Evolutionary conservation across 1,140 invertebrate species (phyloP).

Genomic region (Bombus breviceps): DNA sequence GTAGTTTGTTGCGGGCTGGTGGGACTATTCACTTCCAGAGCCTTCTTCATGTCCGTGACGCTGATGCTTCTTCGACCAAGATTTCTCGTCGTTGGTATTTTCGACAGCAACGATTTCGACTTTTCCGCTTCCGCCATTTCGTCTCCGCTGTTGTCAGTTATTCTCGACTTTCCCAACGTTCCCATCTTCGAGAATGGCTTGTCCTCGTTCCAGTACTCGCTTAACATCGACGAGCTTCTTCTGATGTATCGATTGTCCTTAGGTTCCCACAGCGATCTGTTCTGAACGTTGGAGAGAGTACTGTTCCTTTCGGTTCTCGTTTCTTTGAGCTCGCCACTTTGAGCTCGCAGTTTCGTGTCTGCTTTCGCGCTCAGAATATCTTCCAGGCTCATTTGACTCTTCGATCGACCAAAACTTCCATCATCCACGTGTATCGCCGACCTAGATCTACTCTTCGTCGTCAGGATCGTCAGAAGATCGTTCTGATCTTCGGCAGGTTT

Average conservation of each 20-base stretch:
- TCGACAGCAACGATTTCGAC: slow-evolving; percentile 61
- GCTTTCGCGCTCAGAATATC: slow-evolving; percentile 72
- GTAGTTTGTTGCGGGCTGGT: slow-evolving; percentile 40
- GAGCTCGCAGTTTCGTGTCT: slow-evolving; percentile 59
- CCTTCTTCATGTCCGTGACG: slow-evolving; percentile 85
- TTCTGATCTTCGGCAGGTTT: slow-evolving; percentile 65
- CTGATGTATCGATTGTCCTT: slow-evolving; percentile 53
- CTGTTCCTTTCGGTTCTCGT: slow-evolving; percentile 46
- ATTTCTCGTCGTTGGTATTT: slow-evolving; percentile 74
- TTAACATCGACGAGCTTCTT: slow-evolving; percentile 34
- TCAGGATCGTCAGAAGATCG: slow-evolving; percentile 74
- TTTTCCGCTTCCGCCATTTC: slow-evolving; percentile 35
- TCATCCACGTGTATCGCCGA: slow-evolving; percentile 77
- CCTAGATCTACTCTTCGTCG: slow-evolving; percentile 75
- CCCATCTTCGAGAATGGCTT: slow-evolving; percentile 73
- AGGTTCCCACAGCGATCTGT: slow-evolving; percentile 34
- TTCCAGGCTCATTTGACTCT: slow-evolving; percentile 76
- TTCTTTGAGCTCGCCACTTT: slow-evolving; percentile 45
- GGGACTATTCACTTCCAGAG: slow-evolving; percentile 79
- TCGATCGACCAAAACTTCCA: slow-evolving; percentile 65
- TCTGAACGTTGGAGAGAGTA: neutral
- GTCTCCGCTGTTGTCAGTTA: slow-evolving; percentile 40
- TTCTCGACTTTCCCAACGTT: slow-evolving; percentile 52
- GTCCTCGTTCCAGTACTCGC: slow-evolving; percentile 66
- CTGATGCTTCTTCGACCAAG: slow-evolving; percentile 77